Base-by-base conservation (phyloP, 23 tunicate species). In the Halocynthia roretzi region DNA sequence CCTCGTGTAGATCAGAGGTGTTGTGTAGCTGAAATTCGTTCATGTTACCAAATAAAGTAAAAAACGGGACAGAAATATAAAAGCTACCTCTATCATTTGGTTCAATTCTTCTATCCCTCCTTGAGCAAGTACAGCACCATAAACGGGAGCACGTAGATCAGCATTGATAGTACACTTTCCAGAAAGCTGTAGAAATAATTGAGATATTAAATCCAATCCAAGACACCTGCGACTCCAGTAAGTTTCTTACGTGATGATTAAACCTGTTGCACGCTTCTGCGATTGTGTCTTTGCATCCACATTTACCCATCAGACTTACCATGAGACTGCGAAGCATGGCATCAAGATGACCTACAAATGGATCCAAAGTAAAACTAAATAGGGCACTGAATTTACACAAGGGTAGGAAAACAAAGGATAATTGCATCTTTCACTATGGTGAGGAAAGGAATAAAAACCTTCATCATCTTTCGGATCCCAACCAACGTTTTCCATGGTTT, bases 1-100 rank as follows among this genome's bases (percentile, higher is more conserved):
- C 96, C 79, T 96, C 96, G 76, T 90, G 93, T 69, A 96, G 62
- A 61, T 92, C 98, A 49, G 91, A 60, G 18, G 64, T 68, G 49
- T 85, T 64, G 80, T 83, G 96, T 12, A 85, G 85, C 99, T 82
- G 62, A 51, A 76, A 61, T 60, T n/a, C 44, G 44, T 31, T 0
- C 44, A 31, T 0, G 44, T 31, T 31, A 31, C 44, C 44, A 31
- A 31, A 31, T 31, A 31, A 31, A 60, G 64, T 17, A 1, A 60
- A 60, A 60, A 15, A 60, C 44, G 2, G 2, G 44, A 31, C 4
- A 31, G 44, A 1, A 31, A 31, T 31, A 31, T 31, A 31, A 31
- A 31, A 31, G 4, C 6, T 70, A 86, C 92, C 54, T 81, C 50
- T 10, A 91, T 64, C 69, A 91, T 57, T 44, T 80, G 60, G 54